Evolutionary conservation across 23 tunicate genomes (phyloP), one percentile per base, ranked within the genome.

Genomic region (Halocynthia roretzi): DNA sequence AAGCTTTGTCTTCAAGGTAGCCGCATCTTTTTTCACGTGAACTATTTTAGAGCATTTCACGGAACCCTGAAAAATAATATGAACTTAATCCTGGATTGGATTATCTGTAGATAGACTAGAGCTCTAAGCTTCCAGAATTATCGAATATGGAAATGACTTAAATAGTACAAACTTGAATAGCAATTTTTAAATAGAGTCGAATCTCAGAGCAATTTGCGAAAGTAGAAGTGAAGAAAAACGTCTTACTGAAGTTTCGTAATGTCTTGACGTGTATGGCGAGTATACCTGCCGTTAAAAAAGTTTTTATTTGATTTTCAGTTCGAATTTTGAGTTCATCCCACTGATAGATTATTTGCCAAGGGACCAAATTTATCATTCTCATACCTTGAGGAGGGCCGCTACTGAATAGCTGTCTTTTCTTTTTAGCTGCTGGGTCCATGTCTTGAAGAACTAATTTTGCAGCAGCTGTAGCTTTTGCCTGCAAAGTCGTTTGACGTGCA

Each of bases 361-460:
- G 44, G 44, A 31, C 44, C 44, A n/a, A 9, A 14, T 67, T 51
- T 17, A 77, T 7, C 50, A 66, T 23, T 78, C n/a, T 14, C 52
- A 40, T 54, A 83, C 87, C 87, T 83, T 84, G 91, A 18, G 98
- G 93, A 10, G 52, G 68, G 7, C 86, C 87, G 68, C 81, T 75
- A 64, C 68, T 78, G 44, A 93, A 93, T 20, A 87, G 83, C 62
- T 86, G 93, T 20, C 98, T 72, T 79, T 63, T 78, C 55, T 70
- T 57, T 54, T 72, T 86, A 0, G 93, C 98, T 23, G 75, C 82
- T 21, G 98, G 98, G 62, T 93, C 98, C 7, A 93, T 78, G 51
- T 93, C 93, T 69, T 93, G 98, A 53, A 93, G 68, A 15, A 87
- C 88, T 18, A 93, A 65, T 53, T 93, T 93, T 23, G 98, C 98